A percentile compares a stretch with the other conserved stretches of the same genome.
phyloP scores from a whole-genome alignment of 2,888 invertebrate species.

The Cantharis lateralis region DNA sequence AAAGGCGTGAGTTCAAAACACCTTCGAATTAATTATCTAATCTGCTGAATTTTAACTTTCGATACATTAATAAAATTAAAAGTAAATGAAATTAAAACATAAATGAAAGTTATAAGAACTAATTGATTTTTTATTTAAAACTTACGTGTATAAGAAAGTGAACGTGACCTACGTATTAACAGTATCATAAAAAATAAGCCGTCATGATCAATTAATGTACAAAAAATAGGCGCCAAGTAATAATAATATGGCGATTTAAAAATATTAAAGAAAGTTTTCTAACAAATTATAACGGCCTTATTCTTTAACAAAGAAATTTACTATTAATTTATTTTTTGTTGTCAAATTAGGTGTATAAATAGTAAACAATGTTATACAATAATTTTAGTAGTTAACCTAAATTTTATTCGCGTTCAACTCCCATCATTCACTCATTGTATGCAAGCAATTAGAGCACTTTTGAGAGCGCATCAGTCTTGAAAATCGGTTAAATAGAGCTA shows the following conservation, averaged over 20 bases:
- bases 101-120: constrained; percentile 1
- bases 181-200: not conserved
- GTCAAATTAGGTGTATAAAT: constrained; percentile 1
- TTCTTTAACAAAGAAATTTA: not conserved
- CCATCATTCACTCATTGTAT: constrained; percentile 9
- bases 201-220: not conserved
- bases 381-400: constrained; percentile 8
- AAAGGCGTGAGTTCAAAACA: not conserved
- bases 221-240: not conserved
- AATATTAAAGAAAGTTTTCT: not conserved
- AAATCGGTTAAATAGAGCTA: constrained; percentile 6
- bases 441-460: constrained; percentile 16
- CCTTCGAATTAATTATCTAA: not conserved
- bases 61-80: not conserved
- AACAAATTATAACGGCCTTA: not conserved
- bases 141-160: not conserved
- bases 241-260: not conserved
- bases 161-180: constrained; percentile 1
- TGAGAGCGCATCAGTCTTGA: constrained; percentile 18
- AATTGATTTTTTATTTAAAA: not conserved
- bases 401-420: not conserved
- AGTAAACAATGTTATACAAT: not conserved
- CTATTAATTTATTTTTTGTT: not conserved
- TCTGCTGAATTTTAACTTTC: not conserved
- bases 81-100: not conserved